Evolutionary conservation across 2,797 vertebrate species (phyloP).

Genomic region (Chelon labrosus): DNA sequence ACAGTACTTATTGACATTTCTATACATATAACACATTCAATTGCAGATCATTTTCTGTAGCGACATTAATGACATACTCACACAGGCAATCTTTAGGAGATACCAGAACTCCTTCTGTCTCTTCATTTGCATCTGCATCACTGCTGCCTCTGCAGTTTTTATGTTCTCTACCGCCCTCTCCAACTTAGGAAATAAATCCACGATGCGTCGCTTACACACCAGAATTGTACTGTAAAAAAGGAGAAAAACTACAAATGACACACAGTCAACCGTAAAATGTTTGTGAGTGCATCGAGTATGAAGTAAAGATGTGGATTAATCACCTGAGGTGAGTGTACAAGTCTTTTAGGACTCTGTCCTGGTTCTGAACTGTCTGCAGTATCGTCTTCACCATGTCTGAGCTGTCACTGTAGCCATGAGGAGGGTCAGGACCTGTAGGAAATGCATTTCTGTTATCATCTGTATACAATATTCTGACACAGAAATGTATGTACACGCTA

Average conservation of each 20-base stretch:
- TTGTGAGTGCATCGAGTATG: background rate
- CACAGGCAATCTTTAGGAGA: conserved; percentile 96
- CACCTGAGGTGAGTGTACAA: conserved; percentile 97
- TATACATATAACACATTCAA: background rate
- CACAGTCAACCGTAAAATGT: background rate
- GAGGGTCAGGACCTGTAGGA: conserved; percentile 87
- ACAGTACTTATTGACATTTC: background rate
- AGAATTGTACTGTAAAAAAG: conserved; percentile 89
- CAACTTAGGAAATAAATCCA: conserved; percentile 95
- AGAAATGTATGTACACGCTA: background rate
- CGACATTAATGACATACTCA: conserved; percentile 79
- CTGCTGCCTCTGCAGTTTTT: conserved; percentile 92
- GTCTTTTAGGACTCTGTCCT: conserved; percentile 96
- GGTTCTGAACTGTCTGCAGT: conserved; percentile 96
- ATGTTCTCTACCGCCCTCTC: conserved; percentile 93
- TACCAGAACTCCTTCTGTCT: conserved; percentile 98
- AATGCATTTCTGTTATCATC: conserved; percentile 13
- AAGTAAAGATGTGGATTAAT: background rate
- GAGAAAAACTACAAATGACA: background rate
- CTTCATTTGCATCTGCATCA: conserved; percentile 98
- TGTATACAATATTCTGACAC: background rate
- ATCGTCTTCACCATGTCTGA: conserved; percentile 98
- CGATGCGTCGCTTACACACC: conserved; percentile 96
- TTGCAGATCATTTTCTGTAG: background rate
- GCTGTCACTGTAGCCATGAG: conserved; percentile 96